These are phyloP conservation scores for Craniophora ligustri DNA, from an alignment of 2,888 invertebrate genomes.

Conservation along the genomic window DNA sequence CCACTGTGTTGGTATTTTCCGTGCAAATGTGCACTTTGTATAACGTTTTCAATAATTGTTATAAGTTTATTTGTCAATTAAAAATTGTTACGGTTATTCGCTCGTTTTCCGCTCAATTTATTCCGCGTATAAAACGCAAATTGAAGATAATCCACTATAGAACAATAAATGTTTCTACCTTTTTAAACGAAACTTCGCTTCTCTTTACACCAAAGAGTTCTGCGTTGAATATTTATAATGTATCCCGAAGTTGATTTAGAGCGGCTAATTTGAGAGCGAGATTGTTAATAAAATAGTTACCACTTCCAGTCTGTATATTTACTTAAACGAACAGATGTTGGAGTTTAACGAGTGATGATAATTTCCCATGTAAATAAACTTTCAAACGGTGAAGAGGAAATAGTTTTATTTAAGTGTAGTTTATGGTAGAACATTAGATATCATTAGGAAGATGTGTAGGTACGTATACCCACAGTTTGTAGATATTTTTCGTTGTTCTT, in stretches of 20 bases:
- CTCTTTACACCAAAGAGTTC: slow-evolving; percentile 42
- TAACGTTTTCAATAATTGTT: slow-evolving; percentile 16
- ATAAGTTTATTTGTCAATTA: slow-evolving; percentile 33
- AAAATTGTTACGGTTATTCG: slow-evolving; percentile 5
- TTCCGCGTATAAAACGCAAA: slow-evolving; percentile 26
- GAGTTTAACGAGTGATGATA: slow-evolving; percentile 31
- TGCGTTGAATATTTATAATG: slow-evolving; percentile 57
- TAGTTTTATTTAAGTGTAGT: slow-evolving; percentile 3
- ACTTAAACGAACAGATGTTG: slow-evolving; percentile 46
- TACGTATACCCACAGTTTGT: too few relatives aligned
- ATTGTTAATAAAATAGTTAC: slow-evolving; percentile 51
- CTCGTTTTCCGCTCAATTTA: slow-evolving; percentile 12
- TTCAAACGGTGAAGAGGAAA: slow-evolving; percentile 3
- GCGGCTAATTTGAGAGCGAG: slow-evolving; percentile 49
- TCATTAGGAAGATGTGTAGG: too few relatives aligned
- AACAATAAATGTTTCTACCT: slow-evolving; percentile 13
- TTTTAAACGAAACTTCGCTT: slow-evolving; percentile 25
- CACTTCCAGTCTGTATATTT: slow-evolving; percentile 41
- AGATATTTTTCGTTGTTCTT: too few relatives aligned
- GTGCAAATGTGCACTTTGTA: slow-evolving; percentile 31
- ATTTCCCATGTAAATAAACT: slow-evolving; percentile 16
- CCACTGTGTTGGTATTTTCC: slow-evolving; percentile 16
- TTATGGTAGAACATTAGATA: too few relatives aligned
- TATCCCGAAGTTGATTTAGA: slow-evolving; percentile 55
- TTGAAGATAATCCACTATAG: slow-evolving; percentile 31